Conservation (phyloP, 2,113 vertebrate species). For the Pluvialis apricaria region DNA sequence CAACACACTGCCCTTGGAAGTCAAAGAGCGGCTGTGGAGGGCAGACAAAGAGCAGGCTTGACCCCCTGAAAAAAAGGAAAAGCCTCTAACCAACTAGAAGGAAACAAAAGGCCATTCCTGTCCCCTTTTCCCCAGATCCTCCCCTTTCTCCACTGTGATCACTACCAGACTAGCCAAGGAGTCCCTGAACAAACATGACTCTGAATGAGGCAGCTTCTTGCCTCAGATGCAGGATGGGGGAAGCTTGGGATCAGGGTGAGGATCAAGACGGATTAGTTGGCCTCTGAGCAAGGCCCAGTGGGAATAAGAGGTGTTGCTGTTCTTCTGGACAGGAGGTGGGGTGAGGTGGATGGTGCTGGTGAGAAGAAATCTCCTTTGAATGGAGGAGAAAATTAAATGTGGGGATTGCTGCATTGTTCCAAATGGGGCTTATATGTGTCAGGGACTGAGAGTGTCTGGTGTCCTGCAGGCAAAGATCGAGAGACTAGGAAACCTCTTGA, state of each 20-base stretch:
- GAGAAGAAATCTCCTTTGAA: background rate
- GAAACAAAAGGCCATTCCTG: constrained; percentile 39
- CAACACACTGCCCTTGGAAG: constrained; percentile 89
- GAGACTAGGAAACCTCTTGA: background rate
- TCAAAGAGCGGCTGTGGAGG: constrained; percentile 93
- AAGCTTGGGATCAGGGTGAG: constrained; percentile 3
- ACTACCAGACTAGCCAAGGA: constrained; percentile 19
- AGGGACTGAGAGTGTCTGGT: background rate
- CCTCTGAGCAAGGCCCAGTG: background rate
- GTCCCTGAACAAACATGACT: constrained; percentile 20
- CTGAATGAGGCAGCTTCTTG: background rate
- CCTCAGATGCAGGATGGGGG: constrained; percentile 8
- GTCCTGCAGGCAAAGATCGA: background rate
- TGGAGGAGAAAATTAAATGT: background rate
- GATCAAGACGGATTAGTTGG: background rate
- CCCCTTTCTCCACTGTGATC: background rate
- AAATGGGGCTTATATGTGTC: background rate
- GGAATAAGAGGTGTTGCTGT: background rate
- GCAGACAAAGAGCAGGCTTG: constrained; percentile 92
- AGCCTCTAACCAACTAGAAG: constrained; percentile 6
- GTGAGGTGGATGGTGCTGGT: background rate
- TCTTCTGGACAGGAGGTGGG: background rate
- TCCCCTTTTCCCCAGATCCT: background rate
- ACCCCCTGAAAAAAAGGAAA: constrained; percentile 18
- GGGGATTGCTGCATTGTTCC: background rate